phyloP scores from a whole-genome alignment of 2,888 invertebrate genomes.

The Siphlonurus alternatus region DNA sequence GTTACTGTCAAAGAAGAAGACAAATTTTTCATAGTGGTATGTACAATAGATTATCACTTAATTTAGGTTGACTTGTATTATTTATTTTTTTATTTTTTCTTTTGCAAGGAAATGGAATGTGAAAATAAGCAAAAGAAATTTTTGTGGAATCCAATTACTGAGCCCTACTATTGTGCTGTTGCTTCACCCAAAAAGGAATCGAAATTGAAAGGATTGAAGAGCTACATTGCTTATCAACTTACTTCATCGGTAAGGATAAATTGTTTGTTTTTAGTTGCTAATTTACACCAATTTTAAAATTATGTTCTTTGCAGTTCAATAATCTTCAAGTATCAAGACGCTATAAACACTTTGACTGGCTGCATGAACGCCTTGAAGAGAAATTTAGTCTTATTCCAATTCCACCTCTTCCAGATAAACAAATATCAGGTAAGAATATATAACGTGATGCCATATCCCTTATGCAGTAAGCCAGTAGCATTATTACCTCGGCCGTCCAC shows the following conservation, averaged over 20 bases:
- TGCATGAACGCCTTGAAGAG: conserved; percentile 81
- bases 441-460: too few species aligned
- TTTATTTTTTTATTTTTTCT: too few species aligned
- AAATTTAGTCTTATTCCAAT: conserved; percentile 91
- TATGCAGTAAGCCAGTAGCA: too few species aligned
- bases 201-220: conserved; percentile 93
- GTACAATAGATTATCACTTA: too few species aligned
- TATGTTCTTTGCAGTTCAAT: conserved; percentile 42
- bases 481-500: too few species aligned
- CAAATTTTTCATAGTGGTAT: conserved; percentile 45
- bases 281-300: neutral
- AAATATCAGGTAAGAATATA: conserved; percentile 68
- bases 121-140: too few species aligned
- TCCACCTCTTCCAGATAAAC: conserved; percentile 95
- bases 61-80: too few species aligned
- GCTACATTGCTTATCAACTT: conserved; percentile 90
- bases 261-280: neutral
- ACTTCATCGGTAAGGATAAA: conserved; percentile 57
- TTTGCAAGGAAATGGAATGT: too few species aligned
- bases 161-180: conserved; percentile 66
- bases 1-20: conserved; percentile 50
- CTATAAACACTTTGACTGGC: conserved; percentile 99
- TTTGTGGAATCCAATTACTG: conserved; percentile 58
- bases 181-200: conserved; percentile 95
- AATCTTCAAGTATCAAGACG: conserved; percentile 84